Percentiles rank a stretch among this genome's conserved stretches.
Evolutionary conservation across 2,797 vertebrate genomes (phyloP).

Genomic region (Hydrolagus colliei): DNA sequence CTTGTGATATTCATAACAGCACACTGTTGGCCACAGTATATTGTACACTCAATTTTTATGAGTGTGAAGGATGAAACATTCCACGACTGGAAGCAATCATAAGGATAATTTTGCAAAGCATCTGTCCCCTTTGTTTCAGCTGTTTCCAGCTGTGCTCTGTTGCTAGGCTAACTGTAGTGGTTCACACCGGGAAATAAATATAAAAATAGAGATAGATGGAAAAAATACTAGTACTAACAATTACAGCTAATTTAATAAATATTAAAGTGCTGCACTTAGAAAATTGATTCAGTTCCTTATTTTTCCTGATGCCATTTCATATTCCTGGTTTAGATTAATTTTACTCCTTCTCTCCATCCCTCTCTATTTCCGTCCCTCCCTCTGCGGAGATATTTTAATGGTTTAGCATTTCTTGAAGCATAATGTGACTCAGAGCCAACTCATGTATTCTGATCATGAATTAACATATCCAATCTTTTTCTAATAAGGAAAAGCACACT

Average conservation of each 20-base stretch:
- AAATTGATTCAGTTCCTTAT: not conserved
- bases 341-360: too few relatives aligned
- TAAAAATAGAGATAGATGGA: too few relatives aligned
- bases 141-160: too few relatives aligned
- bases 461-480: conserved; percentile 1
- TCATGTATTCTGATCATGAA: not conserved
- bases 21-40: too few relatives aligned
- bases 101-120: too few relatives aligned
- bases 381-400: not conserved
- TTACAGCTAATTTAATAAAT: not conserved
- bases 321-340: not conserved
- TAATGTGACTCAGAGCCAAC: not conserved
- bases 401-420: not conserved
- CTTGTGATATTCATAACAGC: too few relatives aligned
- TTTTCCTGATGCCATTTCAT: not conserved
- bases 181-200: too few relatives aligned
- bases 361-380: not conserved
- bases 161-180: too few relatives aligned
- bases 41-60: too few relatives aligned
- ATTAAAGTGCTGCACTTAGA: not conserved
- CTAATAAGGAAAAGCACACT: not conserved
- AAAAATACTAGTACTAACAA: not conserved
- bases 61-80: too few relatives aligned
- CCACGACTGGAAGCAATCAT: too few relatives aligned
- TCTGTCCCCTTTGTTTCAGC: too few relatives aligned